These are phyloP conservation scores for Oxytorus armatus DNA, from an alignment of 2,888 invertebrate species.

Conservation along the genomic window DNA sequence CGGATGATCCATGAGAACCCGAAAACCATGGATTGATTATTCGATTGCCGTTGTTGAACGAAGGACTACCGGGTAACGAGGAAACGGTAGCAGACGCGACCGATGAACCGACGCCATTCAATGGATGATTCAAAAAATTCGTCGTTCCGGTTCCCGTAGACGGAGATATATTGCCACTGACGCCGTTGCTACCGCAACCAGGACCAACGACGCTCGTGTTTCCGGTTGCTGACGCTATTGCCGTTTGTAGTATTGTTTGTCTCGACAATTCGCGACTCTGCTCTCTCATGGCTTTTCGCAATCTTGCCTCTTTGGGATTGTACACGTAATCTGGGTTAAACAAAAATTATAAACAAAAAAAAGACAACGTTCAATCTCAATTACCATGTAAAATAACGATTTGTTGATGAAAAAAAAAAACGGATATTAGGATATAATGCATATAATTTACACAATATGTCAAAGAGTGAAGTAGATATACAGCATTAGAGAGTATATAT, in stretches of 20 bases:
- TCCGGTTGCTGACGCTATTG: conserved; percentile 74
- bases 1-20: conserved; percentile 74
- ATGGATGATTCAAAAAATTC: conserved; percentile 69
- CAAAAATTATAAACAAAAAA: not conserved
- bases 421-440: not conserved
- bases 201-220: conserved; percentile 62
- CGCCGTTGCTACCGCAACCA: conserved; percentile 44
- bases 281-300: conserved; percentile 87
- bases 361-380: not conserved
- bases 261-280: conserved; percentile 82
- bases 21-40: conserved; percentile 80
- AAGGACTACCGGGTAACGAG: conserved; percentile 68
- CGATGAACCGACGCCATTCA: conserved; percentile 64
- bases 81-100: conserved; percentile 61
- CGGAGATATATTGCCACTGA: conserved; percentile 49
- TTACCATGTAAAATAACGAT: not conserved
- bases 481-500: not conserved
- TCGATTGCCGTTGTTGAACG: conserved; percentile 72
- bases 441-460: conserved; percentile 35
- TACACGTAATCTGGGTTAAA: conserved; percentile 86
- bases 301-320: conserved; percentile 88
- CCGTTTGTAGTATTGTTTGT: conserved; percentile 80
- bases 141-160: conserved; percentile 60
- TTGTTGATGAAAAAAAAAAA: not conserved
- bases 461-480: conserved; percentile 24